Evolutionary conservation across 2,113 vertebrate genomes (phyloP).

Genomic region (Sinocyclocheilus maitianheensis): DNA sequence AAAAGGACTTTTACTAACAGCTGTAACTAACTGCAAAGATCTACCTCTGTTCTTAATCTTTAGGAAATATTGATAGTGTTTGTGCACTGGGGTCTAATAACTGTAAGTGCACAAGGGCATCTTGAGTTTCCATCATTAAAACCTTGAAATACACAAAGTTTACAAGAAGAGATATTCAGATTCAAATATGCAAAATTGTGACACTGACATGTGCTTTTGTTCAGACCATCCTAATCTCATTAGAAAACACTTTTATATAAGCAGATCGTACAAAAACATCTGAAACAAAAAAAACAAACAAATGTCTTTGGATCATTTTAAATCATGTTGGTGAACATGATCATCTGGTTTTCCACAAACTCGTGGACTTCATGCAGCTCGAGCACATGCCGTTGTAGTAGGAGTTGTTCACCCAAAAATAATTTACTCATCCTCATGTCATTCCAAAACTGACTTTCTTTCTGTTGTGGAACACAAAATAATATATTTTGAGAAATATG

Average conservation of each 20-base stretch:
- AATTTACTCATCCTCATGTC: too few species aligned
- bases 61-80: conserved; percentile 21
- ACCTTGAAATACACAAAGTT: too few species aligned
- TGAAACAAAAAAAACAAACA: background rate
- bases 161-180: background rate
- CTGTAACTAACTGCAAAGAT: conserved; percentile 54
- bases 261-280: background rate
- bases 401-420: background rate
- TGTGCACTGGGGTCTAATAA: background rate
- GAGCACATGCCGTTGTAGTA: background rate
- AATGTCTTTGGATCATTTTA: background rate
- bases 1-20: conserved; percentile 60
- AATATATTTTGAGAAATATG: background rate
- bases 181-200: background rate
- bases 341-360: background rate
- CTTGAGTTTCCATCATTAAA: background rate
- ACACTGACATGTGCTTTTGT: background rate
- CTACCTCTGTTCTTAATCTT: background rate
- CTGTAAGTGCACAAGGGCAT: background rate
- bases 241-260: background rate
- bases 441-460: background rate
- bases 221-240: background rate
- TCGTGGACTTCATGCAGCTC: background rate
- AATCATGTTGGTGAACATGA: background rate
- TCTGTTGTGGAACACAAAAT: background rate